Conservation (phyloP, 2,888 invertebrate genomes). For the Tetragonisca angustula region DNA sequence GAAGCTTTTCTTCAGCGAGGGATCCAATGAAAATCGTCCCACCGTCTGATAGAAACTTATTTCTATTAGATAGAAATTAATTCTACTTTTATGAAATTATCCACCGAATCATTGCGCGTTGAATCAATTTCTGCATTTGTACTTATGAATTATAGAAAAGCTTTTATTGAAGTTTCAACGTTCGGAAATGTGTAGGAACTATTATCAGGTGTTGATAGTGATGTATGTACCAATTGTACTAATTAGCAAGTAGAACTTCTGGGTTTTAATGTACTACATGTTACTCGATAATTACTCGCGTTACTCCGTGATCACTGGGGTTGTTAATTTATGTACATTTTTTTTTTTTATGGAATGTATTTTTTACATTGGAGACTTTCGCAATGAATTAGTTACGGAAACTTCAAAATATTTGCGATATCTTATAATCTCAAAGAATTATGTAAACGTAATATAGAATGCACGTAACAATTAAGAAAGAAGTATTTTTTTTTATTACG, state of each 20-base stretch:
- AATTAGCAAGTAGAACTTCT: not conserved
- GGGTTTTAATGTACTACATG: not conserved
- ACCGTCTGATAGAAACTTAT: not conserved
- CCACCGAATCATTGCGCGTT: too few relatives aligned
- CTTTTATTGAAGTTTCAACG: not conserved
- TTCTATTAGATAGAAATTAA: not conserved
- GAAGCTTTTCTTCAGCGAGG: not conserved
- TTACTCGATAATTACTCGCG: not conserved
- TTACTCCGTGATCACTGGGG: not conserved
- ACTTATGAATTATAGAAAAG: constrained; percentile 18
- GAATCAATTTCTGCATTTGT: not conserved
- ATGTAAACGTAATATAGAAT: not conserved
- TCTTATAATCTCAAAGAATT: not conserved
- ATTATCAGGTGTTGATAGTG: not conserved
- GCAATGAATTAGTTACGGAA: constrained; percentile 8
- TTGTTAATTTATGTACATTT: constrained; percentile 32
- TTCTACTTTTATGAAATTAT: not conserved
- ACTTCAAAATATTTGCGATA: constrained; percentile 6
- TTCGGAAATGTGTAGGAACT: not conserved
- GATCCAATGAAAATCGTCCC: not conserved
- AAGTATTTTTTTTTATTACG: constrained; percentile 44
- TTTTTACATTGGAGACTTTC: not conserved
- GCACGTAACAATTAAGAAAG: constrained; percentile 4
- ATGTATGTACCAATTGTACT: constrained; percentile 14
- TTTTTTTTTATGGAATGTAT: constrained; percentile 3